A percentile compares a stretch with the other conserved stretches of the same genome.
phyloP scores from a whole-genome alignment of 2,888 invertebrate species.

The Aporophyla lueneburgensis region DNA sequence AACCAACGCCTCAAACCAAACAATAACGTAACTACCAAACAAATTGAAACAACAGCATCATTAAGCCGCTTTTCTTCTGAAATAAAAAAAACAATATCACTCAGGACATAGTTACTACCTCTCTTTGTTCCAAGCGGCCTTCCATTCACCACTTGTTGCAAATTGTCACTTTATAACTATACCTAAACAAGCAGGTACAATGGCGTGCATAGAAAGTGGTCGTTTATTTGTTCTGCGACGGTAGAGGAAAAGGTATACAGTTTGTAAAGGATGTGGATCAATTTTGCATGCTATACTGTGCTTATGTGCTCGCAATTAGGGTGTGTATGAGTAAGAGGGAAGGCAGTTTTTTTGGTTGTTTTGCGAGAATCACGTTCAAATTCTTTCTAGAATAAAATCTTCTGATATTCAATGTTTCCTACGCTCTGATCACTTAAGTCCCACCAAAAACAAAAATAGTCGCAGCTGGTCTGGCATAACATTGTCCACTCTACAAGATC shows the following conservation, averaged over 20 bases:
- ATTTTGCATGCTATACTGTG: slow-evolving; percentile 39
- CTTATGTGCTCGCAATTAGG: slow-evolving; percentile 8
- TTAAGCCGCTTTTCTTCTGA: slow-evolving; percentile 19
- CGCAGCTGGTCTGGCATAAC: background rate
- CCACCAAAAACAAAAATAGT: background rate
- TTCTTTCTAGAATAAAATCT: too few relatives aligned
- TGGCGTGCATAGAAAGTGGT: slow-evolving; percentile 53
- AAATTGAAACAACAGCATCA: slow-evolving; percentile 3
- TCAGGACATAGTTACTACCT: slow-evolving; percentile 45
- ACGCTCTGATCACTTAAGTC: too few relatives aligned
- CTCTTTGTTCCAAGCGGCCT: slow-evolving; percentile 47
- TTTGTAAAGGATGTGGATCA: slow-evolving; percentile 36
- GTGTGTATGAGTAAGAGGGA: background rate
- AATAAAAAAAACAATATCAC: slow-evolving; percentile 55
- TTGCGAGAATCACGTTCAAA: background rate
- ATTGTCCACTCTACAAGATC: background rate
- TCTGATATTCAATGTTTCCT: too few relatives aligned
- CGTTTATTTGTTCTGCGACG: slow-evolving; percentile 54
- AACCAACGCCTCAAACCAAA: background rate
- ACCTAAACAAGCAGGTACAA: slow-evolving; percentile 66
- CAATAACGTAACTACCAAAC: slow-evolving; percentile 2
- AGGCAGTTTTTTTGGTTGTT: background rate
- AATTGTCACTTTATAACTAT: slow-evolving; percentile 66
- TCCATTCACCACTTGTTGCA: slow-evolving; percentile 57
- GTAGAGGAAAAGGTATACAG: slow-evolving; percentile 9